Evolutionary conservation across 2,888 invertebrate genomes (phyloP).

Genomic region (Desoria tigrina): DNA sequence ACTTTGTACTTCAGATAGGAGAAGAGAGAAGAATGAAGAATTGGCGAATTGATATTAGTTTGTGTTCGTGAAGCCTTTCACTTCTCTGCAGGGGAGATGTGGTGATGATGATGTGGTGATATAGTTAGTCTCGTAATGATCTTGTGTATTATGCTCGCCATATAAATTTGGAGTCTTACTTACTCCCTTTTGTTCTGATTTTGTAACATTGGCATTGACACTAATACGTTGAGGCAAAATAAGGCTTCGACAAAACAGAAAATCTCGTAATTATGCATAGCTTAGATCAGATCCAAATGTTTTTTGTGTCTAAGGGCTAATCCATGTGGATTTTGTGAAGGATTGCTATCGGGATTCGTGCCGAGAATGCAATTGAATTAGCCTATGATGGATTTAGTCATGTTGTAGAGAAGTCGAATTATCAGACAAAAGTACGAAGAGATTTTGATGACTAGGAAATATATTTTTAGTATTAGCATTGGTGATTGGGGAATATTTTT

Average conservation of each 20-base stretch:
- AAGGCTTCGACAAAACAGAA: conserved; percentile 17
- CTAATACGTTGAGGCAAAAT: conserved; percentile 33
- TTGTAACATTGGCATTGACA: conserved; percentile 52
- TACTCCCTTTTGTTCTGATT: conserved; percentile 38
- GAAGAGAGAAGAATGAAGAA: not conserved
- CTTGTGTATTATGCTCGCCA: conserved; percentile 18
- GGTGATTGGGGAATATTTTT: no score
- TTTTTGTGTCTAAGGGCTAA: not conserved
- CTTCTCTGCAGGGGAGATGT: conserved; percentile 34
- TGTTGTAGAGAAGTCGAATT: no score
- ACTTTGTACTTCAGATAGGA: not conserved
- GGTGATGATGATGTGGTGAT: not conserved
- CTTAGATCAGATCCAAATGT: not conserved
- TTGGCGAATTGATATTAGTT: not conserved
- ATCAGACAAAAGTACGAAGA: no score
- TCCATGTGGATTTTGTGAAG: not conserved
- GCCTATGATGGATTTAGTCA: not conserved
- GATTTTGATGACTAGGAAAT: no score
- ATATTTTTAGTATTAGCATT: no score
- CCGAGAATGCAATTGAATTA: not conserved
- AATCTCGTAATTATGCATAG: conserved; percentile 11
- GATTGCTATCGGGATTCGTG: not conserved
- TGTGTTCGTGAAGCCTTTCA: conserved; percentile 25
- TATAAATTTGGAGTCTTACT: conserved; percentile 13
- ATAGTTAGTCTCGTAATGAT: not conserved